These are phyloP conservation scores for Morus bassanus DNA, from an alignment of 2,797 vertebrate genomes.

Conservation along the genomic window DNA sequence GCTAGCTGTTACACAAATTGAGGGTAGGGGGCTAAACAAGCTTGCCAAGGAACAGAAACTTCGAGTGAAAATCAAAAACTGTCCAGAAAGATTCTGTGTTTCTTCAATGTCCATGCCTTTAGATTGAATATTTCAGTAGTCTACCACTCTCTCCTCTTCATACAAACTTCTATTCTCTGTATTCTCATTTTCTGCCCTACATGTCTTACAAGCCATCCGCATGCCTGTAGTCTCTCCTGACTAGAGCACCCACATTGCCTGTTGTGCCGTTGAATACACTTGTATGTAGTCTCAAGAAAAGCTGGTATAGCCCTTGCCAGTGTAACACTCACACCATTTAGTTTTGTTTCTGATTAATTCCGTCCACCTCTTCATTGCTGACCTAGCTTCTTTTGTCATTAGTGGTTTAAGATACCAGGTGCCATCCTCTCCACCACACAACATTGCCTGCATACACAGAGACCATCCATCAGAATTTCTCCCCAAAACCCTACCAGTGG, in stretches of 20 bases:
- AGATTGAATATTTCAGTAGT: background rate
- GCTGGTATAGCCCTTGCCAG: background rate
- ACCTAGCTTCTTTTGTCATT: background rate
- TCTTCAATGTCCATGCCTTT: background rate
- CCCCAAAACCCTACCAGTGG: background rate
- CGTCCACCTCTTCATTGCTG: background rate
- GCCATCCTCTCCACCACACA: background rate
- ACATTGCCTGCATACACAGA: background rate
- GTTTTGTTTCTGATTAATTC: background rate
- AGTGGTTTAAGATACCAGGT: background rate
- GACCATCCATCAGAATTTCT: background rate
- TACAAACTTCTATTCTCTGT: background rate
- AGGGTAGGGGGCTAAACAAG: background rate
- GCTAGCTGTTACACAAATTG: background rate
- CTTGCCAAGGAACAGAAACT: background rate
- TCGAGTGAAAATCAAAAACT: background rate
- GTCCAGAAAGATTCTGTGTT: background rate
- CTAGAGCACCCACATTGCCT: background rate
- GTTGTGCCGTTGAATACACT: background rate
- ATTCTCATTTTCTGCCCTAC: background rate
- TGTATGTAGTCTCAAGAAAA: background rate
- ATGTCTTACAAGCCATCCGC: background rate
- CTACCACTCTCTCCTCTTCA: background rate
- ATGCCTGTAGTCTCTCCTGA: background rate
- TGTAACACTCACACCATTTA: background rate